Percentiles rank a stretch among this genome's conserved stretches.
Evolutionary conservation across 2,113 vertebrate genomes (phyloP).

Genomic region (Melanerpes formicivorus): DNA sequence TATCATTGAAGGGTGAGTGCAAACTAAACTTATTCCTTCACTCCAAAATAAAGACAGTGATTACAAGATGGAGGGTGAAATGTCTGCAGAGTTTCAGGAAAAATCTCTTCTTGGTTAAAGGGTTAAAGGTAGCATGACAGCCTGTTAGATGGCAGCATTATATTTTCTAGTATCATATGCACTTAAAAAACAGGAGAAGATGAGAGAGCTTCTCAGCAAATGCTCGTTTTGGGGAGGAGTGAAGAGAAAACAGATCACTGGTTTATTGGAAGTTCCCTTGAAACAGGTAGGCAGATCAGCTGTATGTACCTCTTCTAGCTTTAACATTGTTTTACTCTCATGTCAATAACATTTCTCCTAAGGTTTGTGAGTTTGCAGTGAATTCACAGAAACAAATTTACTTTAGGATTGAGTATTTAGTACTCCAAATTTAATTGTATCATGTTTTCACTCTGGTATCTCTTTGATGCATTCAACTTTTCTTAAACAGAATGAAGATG

Average conservation of each 20-base stretch:
- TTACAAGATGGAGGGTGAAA: background rate
- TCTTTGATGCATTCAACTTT: background rate
- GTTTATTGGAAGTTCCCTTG: background rate
- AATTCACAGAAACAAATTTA: background rate
- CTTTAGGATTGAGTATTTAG: background rate
- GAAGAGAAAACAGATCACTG: background rate
- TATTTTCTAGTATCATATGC: background rate
- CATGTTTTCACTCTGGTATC: background rate
- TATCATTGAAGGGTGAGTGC: slow-evolving; percentile 39
- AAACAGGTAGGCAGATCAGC: background rate
- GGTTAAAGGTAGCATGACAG: background rate
- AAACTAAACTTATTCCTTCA: slow-evolving; percentile 8
- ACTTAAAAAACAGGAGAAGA: background rate
- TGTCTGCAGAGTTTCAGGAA: slow-evolving; percentile 39
- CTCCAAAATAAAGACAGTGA: slow-evolving; percentile 18
- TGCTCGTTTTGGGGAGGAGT: background rate
- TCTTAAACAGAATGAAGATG: slow-evolving; percentile 87
- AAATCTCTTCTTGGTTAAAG: slow-evolving; percentile 18
- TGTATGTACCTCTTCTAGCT: background rate
- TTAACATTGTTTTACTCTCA: background rate
- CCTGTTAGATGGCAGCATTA: background rate
- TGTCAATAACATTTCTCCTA: background rate
- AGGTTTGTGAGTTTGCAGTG: background rate
- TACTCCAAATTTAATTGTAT: background rate
- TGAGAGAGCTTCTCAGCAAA: background rate